Evolutionary conservation across 2,888 invertebrate genomes (phyloP).

Genomic region (Agrochola lychnidis): DNA sequence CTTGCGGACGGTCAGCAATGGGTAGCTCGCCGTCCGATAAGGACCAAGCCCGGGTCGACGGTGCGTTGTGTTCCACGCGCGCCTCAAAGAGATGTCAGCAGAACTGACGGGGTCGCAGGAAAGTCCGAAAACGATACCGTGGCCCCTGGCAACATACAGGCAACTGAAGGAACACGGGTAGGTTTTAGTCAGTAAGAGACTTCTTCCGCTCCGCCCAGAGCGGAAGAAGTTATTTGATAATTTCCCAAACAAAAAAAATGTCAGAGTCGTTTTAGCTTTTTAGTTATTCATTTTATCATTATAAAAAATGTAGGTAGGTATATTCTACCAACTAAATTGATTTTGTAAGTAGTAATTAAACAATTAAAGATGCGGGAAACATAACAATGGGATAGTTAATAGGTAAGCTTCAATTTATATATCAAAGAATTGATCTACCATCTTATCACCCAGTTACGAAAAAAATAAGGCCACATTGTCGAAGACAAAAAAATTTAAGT

Average conservation of each 20-base stretch:
- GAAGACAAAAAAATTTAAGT: constrained; percentile 12
- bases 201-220: no score
- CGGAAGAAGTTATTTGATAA: no score
- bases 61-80: no score
- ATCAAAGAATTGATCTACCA: not conserved
- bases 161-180: no score
- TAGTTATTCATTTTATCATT: not conserved
- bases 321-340: not conserved
- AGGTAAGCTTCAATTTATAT: not conserved
- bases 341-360: not conserved
- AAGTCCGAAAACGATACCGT: no score
- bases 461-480: not conserved
- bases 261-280: not conserved
- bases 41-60: no score
- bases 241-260: no score
- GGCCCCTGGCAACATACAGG: not conserved
- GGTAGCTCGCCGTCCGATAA: no score
- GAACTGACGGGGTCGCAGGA: no score
- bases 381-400: not conserved
- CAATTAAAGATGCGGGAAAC: not conserved
- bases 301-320: not conserved
- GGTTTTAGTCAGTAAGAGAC: no score
- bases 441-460: not conserved
- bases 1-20: no score
- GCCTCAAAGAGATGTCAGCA: no score